A percentile compares a stretch with the other conserved stretches of the same genome.
Conservation (phyloP, 1,140 invertebrate species). For the Dendrolimus kikuchii region DNA sequence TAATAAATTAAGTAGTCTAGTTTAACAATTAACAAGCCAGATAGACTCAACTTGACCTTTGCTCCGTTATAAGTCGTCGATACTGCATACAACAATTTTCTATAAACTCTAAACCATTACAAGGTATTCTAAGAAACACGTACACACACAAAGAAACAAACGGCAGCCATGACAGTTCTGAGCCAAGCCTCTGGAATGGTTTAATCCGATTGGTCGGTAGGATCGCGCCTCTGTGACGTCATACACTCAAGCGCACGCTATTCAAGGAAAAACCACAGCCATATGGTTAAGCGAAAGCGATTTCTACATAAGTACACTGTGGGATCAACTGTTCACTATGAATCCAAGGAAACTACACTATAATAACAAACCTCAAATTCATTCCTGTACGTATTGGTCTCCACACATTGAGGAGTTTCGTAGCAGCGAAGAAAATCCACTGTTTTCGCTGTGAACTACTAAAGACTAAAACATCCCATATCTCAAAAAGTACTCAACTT, state of each 20-base stretch:
- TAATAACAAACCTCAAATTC: too few relatives aligned
- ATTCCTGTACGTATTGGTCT: too few relatives aligned
- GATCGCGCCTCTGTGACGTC: slow-evolving; percentile 52
- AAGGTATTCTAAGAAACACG: neutral
- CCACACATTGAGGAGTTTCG: too few relatives aligned
- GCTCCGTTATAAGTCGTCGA: neutral
- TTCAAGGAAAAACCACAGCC: slow-evolving; percentile 21
- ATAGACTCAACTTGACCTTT: too few relatives aligned
- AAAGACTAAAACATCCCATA: too few relatives aligned
- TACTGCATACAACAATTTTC: neutral
- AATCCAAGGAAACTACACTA: too few relatives aligned
- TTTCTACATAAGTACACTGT: neutral
- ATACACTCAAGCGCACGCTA: slow-evolving; percentile 37
- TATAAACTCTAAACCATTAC: neutral
- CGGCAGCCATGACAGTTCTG: slow-evolving; percentile 36
- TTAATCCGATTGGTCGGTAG: slow-evolving; percentile 35
- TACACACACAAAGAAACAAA: slow-evolving; percentile 9
- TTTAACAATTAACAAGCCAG: too few relatives aligned
- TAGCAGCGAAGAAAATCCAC: too few relatives aligned
- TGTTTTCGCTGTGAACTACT: too few relatives aligned
- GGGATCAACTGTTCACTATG: too few relatives aligned
- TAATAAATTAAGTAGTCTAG: too few relatives aligned
- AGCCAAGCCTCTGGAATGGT: slow-evolving; percentile 42
- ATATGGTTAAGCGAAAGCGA: slow-evolving; percentile 13
- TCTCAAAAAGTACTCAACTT: too few relatives aligned